Base-by-base conservation (phyloP, 2,797 vertebrate species). In the Parambassis ranga region DNA sequence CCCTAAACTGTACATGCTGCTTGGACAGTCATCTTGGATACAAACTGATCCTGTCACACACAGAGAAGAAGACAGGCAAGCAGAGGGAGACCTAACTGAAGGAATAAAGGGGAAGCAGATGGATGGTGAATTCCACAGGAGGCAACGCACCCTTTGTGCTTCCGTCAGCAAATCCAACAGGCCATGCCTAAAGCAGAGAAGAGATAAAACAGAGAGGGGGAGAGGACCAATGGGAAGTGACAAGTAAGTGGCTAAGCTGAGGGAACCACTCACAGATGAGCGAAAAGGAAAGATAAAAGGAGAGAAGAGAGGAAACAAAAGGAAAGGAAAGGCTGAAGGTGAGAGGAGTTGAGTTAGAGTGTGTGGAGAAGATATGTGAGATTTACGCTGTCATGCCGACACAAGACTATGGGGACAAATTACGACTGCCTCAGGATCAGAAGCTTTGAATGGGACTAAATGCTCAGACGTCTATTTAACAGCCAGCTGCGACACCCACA, bases 131-230 rank as follows among this genome's bases (percentile, higher is more conserved):
- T 72, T 80, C 67, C 76, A 71, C 61, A 73, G 75, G 47, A 71
- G 69, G 66, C 65, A 70, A 67, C 31, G 33, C 49, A 62, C 30
- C 44, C 44, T 71, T 86, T 82, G 60, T 79, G 79, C 79, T 53
- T 70, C 51, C 1, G 65, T 89, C 90, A 90, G 86, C 88, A 82
- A n/a, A 64, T 84, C 73, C 75, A 68, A 68, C 50, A 55, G 44
- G 69, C 73, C 53, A 16, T 19, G 71, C 65, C 74, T 68, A n/a
- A 64, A 76, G 65, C n/a, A 14, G 35, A 53, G 36, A 53, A 24
- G 8, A 39, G 47, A 58, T 51, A 20, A 71, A 77, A 73, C 42
- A 74, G 30, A 42, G 37, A 42, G 15, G 22, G 28, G 33, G 30
- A 11, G 14, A 26, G 38, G 51, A 39, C 28, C 42, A 63, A 63